Base-by-base conservation (phyloP, 2,888 invertebrate species). In the Drosophila engyochracea region DNA sequence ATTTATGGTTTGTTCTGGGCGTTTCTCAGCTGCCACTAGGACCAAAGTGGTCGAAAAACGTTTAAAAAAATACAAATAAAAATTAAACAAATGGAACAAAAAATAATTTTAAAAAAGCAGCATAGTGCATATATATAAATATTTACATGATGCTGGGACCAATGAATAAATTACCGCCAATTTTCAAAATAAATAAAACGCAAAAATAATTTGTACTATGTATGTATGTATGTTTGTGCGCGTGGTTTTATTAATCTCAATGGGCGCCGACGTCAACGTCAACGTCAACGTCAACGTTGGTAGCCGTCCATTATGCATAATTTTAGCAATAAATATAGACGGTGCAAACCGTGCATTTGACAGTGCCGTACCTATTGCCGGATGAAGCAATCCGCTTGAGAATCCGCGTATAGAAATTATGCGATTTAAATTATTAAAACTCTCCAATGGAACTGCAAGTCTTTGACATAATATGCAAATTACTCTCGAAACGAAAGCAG, bases 171-270 rank as follows among this genome's bases (percentile, higher is more conserved):
- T 85, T 89, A 89, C 70, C 85, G 76, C 74, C 89, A 85, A 85
- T 89, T 85, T 85, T 87, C 87, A 89, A 85, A 89, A 85, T 89
- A 85, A 87, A 85, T 85, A 85, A 89, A 87, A 87, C 72, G 75
- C 76, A 82, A 87, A 89, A 89, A 87, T 87, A 87, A 89, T 85
- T 82, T 87, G 79, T 87, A 68, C 25, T 30, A 31, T 9, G 9
- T 31, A 9, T 31, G 22, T 28, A 28, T 28, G 28, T 28, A 28
- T 28, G 28, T 44, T 7, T 85, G 55, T 81, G 65, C 66, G 61
- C 70, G 78, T 74, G 89, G 81, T 78, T 74, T 70, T 62, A 37
- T 62, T 39, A 83, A 59, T 83, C 62, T 68, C 61, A 69, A 79
- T 74, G 83, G 39, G 55, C 14, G 16, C 33, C 22, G 22, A 44